Evolutionary conservation across 2,888 invertebrate species (phyloP).

Genomic region (Pocota personata): DNA sequence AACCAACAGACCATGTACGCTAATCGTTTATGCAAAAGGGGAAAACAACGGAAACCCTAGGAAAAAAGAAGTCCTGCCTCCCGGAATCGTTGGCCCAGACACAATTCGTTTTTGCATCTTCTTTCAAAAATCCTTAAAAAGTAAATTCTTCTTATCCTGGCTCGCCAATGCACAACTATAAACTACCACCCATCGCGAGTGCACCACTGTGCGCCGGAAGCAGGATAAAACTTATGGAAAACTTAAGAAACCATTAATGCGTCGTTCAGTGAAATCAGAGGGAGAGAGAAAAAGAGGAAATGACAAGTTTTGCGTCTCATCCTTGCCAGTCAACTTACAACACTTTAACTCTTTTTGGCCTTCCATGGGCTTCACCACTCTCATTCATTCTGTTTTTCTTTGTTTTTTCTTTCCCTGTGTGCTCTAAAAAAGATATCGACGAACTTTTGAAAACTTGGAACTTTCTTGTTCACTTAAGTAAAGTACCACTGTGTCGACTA

Average conservation of each 20-base stretch:
- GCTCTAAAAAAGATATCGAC: slow-evolving; percentile 45
- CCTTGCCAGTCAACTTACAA: slow-evolving; percentile 50
- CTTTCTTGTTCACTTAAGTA: slow-evolving; percentile 49
- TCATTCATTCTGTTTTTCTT: neutral
- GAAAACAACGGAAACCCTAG: slow-evolving; percentile 35
- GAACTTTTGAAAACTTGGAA: slow-evolving; percentile 56
- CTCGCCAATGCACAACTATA: slow-evolving; percentile 17
- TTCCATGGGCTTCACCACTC: slow-evolving; percentile 37
- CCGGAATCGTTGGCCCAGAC: slow-evolving; percentile 60
- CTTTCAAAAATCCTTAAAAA: slow-evolving; percentile 2
- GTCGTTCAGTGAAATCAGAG: slow-evolving; percentile 27
- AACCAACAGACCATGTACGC: slow-evolving; percentile 47
- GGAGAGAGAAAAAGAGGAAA: neutral
- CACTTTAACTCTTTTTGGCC: slow-evolving; percentile 62
- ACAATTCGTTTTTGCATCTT: slow-evolving; percentile 53
- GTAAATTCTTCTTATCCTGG: slow-evolving; percentile 6
- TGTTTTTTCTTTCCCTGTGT: neutral
- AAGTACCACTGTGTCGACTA: slow-evolving; percentile 12
- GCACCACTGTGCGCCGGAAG: slow-evolving; percentile 47
- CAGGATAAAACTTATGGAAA: slow-evolving; percentile 69
- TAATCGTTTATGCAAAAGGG: slow-evolving; percentile 61
- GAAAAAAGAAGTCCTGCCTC: slow-evolving; percentile 7
- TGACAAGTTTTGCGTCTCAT: slow-evolving; percentile 37
- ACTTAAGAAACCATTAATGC: slow-evolving; percentile 71
- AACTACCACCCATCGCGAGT: slow-evolving; percentile 33